A percentile compares a stretch with the other conserved stretches of the same genome.
These are phyloP conservation scores for Notolepis coatsorum DNA, from an alignment of 2,797 vertebrate species.

Conservation along the genomic window DNA sequence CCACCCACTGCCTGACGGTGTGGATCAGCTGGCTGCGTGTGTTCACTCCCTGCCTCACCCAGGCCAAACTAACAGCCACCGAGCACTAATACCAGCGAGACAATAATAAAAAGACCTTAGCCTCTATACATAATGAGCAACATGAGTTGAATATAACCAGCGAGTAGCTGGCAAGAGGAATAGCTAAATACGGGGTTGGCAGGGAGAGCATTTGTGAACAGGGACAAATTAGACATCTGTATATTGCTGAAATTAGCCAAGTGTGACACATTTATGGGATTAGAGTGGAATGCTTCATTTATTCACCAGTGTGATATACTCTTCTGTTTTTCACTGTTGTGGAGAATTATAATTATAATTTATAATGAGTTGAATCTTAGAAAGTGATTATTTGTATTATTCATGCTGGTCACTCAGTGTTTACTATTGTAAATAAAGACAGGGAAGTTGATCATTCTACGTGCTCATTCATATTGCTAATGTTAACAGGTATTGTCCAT, in stretches of 20 bases:
- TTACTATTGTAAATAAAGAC: too few relatives aligned
- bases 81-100: constrained; percentile 52
- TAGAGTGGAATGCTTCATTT: constrained; percentile 56
- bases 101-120: constrained; percentile 48
- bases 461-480: too few relatives aligned
- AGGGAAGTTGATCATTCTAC: too few relatives aligned
- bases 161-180: neutral
- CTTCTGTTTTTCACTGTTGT: constrained; percentile 32
- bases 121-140: constrained; percentile 47
- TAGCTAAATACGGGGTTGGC: constrained; percentile 16
- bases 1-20: too few relatives aligned
- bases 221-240: constrained; percentile 31
- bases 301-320: constrained; percentile 44
- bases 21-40: too few relatives aligned
- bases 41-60: too few relatives aligned
- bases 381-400: too few relatives aligned
- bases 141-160: constrained; percentile 37
- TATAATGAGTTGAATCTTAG: too few relatives aligned
- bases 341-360: too few relatives aligned
- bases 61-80: constrained; percentile 52
- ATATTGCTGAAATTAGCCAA: constrained; percentile 30
- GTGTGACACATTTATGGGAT: constrained; percentile 37
- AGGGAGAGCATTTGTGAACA: constrained; percentile 7
- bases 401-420: too few relatives aligned
- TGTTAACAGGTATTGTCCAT: too few relatives aligned